Evolutionary conservation across 2,888 invertebrate genomes (phyloP).

Genomic region (Acronicta psi): DNA sequence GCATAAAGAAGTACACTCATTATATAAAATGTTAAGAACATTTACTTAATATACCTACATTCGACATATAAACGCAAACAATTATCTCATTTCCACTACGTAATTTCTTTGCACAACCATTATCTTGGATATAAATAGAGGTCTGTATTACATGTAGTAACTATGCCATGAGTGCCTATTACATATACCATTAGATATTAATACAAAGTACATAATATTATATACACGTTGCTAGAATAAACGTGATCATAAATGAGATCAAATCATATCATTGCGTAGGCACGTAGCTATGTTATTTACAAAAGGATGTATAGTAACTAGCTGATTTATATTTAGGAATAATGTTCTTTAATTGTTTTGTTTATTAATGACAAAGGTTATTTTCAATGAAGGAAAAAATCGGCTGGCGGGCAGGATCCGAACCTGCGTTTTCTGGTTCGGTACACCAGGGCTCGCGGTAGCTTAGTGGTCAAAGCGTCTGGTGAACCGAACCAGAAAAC

Average conservation of each 20-base stretch:
- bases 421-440: no score
- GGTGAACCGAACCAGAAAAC: no score
- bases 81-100: neutral
- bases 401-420: no score
- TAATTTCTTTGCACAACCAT: constrained; percentile 2
- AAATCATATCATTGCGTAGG: constrained; percentile 38
- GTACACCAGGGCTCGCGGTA: no score
- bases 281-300: constrained; percentile 46
- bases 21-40: no score
- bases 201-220: constrained; percentile 1
- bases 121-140: constrained; percentile 7
- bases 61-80: neutral
- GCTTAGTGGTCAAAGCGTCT: no score
- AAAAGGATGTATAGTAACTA: constrained; percentile 9
- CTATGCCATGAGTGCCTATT: constrained; percentile 27
- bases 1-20: no score
- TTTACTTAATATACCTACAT: no score
- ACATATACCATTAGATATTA: constrained; percentile 18
- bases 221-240: constrained; percentile 5
- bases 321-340: constrained; percentile 41
- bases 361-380: no score
- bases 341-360: neutral
- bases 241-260: constrained; percentile 45
- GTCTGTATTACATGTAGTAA: neutral
- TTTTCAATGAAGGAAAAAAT: no score